These are phyloP conservation scores for Drosophila prolongata DNA, from an alignment of 2,888 invertebrate genomes.

Conservation along the genomic window DNA sequence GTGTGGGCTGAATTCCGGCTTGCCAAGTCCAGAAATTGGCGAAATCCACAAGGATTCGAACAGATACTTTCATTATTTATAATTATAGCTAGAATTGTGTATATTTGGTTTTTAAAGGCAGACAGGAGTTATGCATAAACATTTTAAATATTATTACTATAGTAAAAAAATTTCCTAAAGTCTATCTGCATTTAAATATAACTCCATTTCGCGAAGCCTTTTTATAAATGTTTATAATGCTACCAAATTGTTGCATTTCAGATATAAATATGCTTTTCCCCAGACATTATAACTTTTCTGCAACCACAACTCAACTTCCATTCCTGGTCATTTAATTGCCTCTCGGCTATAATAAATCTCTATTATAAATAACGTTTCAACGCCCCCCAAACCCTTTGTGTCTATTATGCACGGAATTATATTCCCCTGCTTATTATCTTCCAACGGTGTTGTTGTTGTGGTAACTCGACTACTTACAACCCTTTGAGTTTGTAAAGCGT, in stretches of 20 bases:
- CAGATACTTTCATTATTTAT: neutral
- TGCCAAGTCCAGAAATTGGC: neutral
- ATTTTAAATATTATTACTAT: too few relatives aligned
- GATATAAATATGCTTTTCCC: neutral
- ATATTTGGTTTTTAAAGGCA: too few relatives aligned
- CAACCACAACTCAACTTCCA: constrained; percentile 3
- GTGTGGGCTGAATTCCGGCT: neutral
- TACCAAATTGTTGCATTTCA: neutral
- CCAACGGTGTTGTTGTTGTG: constrained; percentile 6
- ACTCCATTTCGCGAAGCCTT: too few relatives aligned
- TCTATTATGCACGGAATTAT: constrained; percentile 23
- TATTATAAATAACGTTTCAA: constrained; percentile 23
- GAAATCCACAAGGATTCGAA: constrained; percentile 1
- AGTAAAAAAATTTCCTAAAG: too few relatives aligned
- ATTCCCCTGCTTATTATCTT: constrained; percentile 23
- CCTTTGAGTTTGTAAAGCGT: constrained; percentile 20
- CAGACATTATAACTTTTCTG: constrained; percentile 3
- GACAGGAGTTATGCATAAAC: too few relatives aligned
- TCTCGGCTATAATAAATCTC: constrained; percentile 29
- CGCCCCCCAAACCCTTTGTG: neutral
- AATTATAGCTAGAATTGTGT: neutral
- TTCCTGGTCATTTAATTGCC: constrained; percentile 13
- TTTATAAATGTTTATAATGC: neutral
- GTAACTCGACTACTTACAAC: constrained; percentile 17
- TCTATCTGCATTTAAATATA: too few relatives aligned